Conservation (phyloP, 2,888 invertebrate species). For the Watsonalla cultraria region DNA sequence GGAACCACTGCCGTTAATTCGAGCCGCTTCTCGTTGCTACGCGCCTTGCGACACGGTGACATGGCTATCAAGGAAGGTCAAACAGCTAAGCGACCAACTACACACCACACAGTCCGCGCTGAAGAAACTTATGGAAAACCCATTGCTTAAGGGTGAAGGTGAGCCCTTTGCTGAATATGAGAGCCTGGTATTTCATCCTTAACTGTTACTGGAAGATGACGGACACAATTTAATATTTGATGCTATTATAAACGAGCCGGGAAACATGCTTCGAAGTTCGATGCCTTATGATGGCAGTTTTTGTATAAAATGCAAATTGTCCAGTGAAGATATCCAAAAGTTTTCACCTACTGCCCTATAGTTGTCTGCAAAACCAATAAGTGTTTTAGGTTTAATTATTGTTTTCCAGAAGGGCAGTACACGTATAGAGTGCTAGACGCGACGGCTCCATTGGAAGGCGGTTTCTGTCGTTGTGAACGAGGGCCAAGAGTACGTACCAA, state of each 20-base stretch:
- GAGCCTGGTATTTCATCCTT: not conserved
- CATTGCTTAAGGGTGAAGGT: slow-evolving; percentile 44
- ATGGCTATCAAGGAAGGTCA: slow-evolving; percentile 77
- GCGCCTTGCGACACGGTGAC: slow-evolving; percentile 81
- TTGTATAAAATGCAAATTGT: no score
- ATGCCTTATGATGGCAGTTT: no score
- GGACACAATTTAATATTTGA: no score
- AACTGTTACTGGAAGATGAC: no score
- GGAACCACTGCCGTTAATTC: slow-evolving; percentile 60
- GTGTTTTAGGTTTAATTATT: slow-evolving; percentile 35
- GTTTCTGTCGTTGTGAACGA: slow-evolving; percentile 81
- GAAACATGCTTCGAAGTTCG: no score
- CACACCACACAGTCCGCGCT: slow-evolving; percentile 64
- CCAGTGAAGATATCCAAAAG: no score
- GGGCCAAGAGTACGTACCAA: slow-evolving; percentile 79
- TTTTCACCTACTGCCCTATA: no score
- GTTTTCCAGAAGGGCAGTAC: slow-evolving; percentile 64
- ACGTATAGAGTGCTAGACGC: slow-evolving; percentile 78
- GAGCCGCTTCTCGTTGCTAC: slow-evolving; percentile 77
- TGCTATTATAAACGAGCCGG: no score
- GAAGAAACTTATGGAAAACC: slow-evolving; percentile 57
- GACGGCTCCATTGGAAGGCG: slow-evolving; percentile 77
- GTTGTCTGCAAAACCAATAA: no score
- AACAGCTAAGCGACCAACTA: slow-evolving; percentile 75
- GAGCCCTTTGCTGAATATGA: slow-evolving; percentile 2